Evolutionary conservation across 2,797 vertebrate genomes (phyloP).

Genomic region (Eospalax fontanierii): DNA sequence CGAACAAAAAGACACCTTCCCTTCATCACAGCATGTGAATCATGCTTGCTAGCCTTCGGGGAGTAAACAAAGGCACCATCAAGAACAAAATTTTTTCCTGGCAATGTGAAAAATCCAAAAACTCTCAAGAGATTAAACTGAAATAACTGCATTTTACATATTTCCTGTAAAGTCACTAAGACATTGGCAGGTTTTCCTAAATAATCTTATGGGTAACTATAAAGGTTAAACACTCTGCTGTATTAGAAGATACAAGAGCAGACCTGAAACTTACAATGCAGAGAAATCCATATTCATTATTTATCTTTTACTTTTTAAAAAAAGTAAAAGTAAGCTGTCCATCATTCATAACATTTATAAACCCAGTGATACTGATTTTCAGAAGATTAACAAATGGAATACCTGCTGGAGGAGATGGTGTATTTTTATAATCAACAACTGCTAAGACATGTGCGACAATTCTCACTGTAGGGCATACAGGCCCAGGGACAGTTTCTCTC

Average conservation of each 20-base stretch:
- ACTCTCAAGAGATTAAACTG: conserved; percentile 42
- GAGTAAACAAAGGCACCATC: conserved; percentile 66
- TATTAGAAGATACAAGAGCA: background rate
- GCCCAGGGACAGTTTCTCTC: background rate
- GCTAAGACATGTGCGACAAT: background rate
- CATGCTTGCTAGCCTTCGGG: conserved; percentile 59
- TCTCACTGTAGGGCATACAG: background rate
- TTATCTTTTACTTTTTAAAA: conserved; percentile 11
- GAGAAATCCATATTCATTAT: conserved; percentile 43
- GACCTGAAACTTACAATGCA: conserved; percentile 19
- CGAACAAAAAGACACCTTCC: conserved; percentile 38
- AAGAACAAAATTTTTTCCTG: conserved; percentile 73
- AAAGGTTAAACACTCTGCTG: background rate
- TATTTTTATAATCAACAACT: background rate
- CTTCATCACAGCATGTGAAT: conserved; percentile 21
- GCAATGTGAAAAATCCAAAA: conserved; percentile 68
- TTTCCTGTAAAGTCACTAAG: conserved; percentile 57
- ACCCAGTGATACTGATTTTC: conserved; percentile 24
- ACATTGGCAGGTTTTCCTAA: background rate
- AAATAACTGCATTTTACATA: conserved; percentile 51
- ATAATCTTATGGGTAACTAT: background rate
- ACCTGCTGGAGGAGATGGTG: background rate
- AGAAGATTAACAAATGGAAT: background rate
- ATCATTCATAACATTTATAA: background rate
- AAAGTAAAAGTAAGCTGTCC: background rate